Evolutionary conservation across 2,113 vertebrate genomes (phyloP).

Genomic region (zebrafish (Danio rerio)): GRCz12tu NC_133200.1:15450001-15450500

Average conservation of each 20-base stretch:
- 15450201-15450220: constrained; percentile 39
- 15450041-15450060: constrained; percentile 81
- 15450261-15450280: too few species aligned
- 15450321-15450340: too few species aligned
- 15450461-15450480: constrained; percentile 76
- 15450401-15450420: constrained; percentile 46
- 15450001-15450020: constrained; percentile 82
- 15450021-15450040: constrained; percentile 81
- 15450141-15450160: constrained; percentile 76
- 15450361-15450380: constrained; percentile 21
- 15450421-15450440: constrained; percentile 34
- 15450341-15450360: not conserved
- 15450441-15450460: constrained; percentile 54
- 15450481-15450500: constrained; percentile 85
- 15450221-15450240: constrained; percentile 23
- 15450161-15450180: constrained; percentile 76
- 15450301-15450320: too few species aligned
- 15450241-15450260: not conserved
- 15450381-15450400: constrained; percentile 31
- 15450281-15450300: too few species aligned
- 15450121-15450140: constrained; percentile 79
- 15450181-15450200: constrained; percentile 58
- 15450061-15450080: constrained; percentile 70
- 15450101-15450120: constrained; percentile 85
- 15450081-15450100: constrained; percentile 73